phyloP scores from a whole-genome alignment of 2,888 invertebrate species.

The Phalera bucephala region DNA sequence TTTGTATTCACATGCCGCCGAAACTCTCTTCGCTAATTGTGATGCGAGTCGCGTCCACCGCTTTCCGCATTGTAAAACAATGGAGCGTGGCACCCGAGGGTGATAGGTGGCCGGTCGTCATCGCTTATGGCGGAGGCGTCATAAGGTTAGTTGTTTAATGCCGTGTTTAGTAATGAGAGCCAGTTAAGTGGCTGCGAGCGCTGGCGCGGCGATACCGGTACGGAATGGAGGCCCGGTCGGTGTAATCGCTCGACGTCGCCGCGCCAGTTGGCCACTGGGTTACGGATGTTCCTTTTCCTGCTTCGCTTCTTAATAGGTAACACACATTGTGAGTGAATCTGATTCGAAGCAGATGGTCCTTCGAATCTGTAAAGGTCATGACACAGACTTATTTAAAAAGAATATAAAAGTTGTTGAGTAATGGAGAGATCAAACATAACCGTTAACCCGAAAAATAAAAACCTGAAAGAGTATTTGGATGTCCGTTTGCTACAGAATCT shows the following conservation, averaged over 20 bases:
- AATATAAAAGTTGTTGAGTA: too few relatives aligned
- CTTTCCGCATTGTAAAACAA: conserved; percentile 76
- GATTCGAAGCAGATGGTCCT: too few relatives aligned
- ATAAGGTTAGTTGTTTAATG: conserved; percentile 40
- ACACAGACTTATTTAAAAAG: not conserved
- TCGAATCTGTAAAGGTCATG: not conserved
- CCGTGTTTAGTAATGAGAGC: conserved; percentile 49
- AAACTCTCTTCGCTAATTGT: conserved; percentile 77
- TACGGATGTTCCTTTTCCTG: conserved; percentile 80
- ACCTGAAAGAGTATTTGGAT: too few relatives aligned
- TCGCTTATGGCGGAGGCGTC: conserved; percentile 46
- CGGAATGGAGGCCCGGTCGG: conserved; percentile 68
- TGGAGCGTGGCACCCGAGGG: conserved; percentile 65
- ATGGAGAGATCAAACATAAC: too few relatives aligned
- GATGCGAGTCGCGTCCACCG: conserved; percentile 67
- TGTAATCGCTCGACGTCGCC: conserved; percentile 66
- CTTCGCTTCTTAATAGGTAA: conserved; percentile 67
- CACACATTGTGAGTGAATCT: conserved; percentile 46
- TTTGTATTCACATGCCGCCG: conserved; percentile 73
- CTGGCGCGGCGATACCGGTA: conserved; percentile 63
- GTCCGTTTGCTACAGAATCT: too few relatives aligned
- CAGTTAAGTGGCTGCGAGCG: conserved; percentile 57
- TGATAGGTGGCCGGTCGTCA: conserved; percentile 56
- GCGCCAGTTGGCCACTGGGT: conserved; percentile 81
- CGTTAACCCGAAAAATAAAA: too few relatives aligned